Evolutionary conservation across 2,888 invertebrate species (phyloP).

Genomic region (Trachelus tabidus): DNA sequence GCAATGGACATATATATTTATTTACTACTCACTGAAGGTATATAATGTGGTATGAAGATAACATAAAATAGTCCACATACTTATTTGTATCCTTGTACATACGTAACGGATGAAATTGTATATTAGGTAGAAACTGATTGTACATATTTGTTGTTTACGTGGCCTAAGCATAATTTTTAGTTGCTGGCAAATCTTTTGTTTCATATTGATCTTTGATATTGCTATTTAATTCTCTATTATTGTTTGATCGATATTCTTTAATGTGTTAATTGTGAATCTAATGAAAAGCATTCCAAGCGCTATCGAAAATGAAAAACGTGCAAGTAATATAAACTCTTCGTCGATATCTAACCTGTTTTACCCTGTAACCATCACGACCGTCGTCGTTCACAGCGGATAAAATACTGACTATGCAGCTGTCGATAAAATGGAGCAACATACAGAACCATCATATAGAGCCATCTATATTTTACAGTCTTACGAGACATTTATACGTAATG

Average conservation of each 20-base stretch:
- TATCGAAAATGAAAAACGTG: background rate
- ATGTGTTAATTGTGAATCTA: background rate
- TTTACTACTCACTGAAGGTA: background rate
- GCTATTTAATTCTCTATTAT: background rate
- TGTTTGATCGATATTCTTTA: background rate
- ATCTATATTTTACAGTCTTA: background rate
- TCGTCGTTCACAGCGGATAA: background rate
- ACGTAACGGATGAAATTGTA: background rate
- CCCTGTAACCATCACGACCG: background rate
- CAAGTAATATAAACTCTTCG: background rate
- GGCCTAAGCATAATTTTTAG: background rate
- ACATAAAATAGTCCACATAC: background rate
- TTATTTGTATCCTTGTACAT: background rate
- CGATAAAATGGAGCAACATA: background rate
- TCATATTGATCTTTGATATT: background rate
- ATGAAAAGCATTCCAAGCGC: background rate
- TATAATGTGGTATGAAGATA: background rate
- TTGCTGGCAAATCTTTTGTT: background rate
- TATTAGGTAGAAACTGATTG: background rate
- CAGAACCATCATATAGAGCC: background rate
- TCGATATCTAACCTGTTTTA: background rate
- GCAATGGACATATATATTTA: too few relatives aligned
- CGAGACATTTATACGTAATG: background rate
- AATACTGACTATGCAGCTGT: background rate
- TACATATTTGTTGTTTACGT: too few relatives aligned